Evolutionary conservation across 2,113 vertebrate species (phyloP), one percentile per base, ranked within the genome.

Genomic region (Symphodus melops): DNA sequence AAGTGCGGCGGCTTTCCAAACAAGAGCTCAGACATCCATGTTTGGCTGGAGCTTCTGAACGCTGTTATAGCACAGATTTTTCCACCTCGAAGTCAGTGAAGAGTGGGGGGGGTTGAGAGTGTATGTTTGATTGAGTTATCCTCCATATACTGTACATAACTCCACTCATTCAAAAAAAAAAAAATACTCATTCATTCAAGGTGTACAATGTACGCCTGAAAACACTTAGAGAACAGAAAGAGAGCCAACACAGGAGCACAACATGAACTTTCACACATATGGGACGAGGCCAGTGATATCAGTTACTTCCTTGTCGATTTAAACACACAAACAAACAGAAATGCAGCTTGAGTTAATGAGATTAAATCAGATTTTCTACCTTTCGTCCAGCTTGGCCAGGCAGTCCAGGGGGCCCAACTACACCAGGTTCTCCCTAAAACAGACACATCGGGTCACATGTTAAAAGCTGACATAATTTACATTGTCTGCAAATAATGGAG

Each of bases 341-440:
- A 78, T 48, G 67, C 36, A 19, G 39, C 23, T 52, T 68, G 1
- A 55, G 19, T n/a, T 55, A 68, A 16, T 66, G 14, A 56, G 37
- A 25, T 7, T 17, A 16, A 56, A 70, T 64, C 8, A 2, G 60
- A 28, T 66, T 48, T 57, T 75, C 44, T 96, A 99, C 98, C 95
- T 97, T 97, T 83, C 95, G 94, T 91, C 98, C 96, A 55, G 78
- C 65, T 72, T 96, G 95, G 68, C 97, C 97, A 69, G 91, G 90
- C 78, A 93, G 85, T 77, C 98, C 98, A 20, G 92, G 86, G 46
- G 95, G 89, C 25, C 97, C 96, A 53, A 91, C 77, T 46, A 94
- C 91, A 69, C 97, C 97, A 78, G 77, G 1, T 0, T 96, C 92
- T 23, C 97, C 97, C 97, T 99, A 2, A 84, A 79, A 90, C 87